Evolutionary conservation across 2,113 vertebrate species (phyloP).

Genomic region (Brachyistius frenatus): DNA sequence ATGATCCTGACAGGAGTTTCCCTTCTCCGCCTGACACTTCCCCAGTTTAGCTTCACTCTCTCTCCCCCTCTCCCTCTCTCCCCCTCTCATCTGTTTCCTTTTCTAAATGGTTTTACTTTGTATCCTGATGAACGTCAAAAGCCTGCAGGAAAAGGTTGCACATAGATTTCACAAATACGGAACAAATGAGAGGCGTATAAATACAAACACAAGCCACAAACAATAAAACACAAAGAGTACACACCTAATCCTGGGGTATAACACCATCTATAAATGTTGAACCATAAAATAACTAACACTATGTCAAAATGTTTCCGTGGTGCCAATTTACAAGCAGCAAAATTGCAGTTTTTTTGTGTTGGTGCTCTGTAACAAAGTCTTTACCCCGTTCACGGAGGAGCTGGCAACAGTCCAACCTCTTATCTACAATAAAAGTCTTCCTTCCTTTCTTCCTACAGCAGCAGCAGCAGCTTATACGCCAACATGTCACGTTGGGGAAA

Average conservation of each 20-base stretch:
- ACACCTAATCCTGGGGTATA: constrained; percentile 1
- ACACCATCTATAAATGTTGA: background rate
- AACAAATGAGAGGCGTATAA: background rate
- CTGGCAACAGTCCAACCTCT: constrained; percentile 34
- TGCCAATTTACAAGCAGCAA: constrained; percentile 1
- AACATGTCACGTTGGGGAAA: background rate
- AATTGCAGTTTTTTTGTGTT: constrained; percentile 10
- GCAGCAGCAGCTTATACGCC: background rate
- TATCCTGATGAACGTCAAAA: background rate
- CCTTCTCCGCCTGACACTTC: constrained; percentile 22
- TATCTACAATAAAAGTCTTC: constrained; percentile 60
- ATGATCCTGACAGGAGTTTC: constrained; percentile 51
- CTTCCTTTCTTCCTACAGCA: constrained; percentile 51
- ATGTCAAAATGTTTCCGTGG: no score
- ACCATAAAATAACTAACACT: background rate
- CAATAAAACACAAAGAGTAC: constrained; percentile 1
- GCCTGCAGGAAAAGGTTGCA: background rate
- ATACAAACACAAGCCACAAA: background rate
- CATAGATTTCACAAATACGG: background rate
- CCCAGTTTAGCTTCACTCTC: constrained; percentile 2
- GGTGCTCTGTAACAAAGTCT: background rate
- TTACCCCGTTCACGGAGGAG: constrained; percentile 15
- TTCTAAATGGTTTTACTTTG: background rate
- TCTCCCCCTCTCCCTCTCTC: background rate
- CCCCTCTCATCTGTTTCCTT: background rate